Base-by-base conservation (phyloP, 1,140 invertebrate genomes). In the Plutomurus gul region DNA sequence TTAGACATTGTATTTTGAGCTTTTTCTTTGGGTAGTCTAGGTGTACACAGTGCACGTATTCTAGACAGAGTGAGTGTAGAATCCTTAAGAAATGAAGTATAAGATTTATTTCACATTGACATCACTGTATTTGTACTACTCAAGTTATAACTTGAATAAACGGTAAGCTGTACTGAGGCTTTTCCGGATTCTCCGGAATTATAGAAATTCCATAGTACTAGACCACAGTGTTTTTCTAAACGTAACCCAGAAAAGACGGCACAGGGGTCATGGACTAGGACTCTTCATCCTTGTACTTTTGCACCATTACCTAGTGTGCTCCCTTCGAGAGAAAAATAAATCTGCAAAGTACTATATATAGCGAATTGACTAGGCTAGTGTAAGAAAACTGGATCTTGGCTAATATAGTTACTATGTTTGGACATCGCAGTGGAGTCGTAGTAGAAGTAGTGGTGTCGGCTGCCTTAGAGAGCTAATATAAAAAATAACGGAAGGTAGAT, bases 241-340 rank as follows among this genome's bases (percentile, higher is more conserved):
- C 13, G 25, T 65, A 65, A 65, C 56, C 30, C 56, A 65, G 25
- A 30, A 36, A 65, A 36, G 56, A 65, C 56, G 13, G 36, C 27
- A 65, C 56, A 65, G 56, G 30, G 56, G 56, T 65, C 56, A 65
- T 65, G 56, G 56, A 65, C 56, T 65, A 65, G 25, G 36, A 65
- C 27, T n/a, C 56, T 65, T 16, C 4, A 49, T 49, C 13, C 25
- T 5, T 56, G 10, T 3, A 65, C n/a, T n/a, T n/a, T n/a, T n/a
- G n/a, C n/a, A n/a, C n/a, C n/a, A n/a, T n/a, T n/a, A n/a, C n/a
- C n/a, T n/a, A n/a, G n/a, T n/a, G n/a, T n/a, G n/a, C n/a, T n/a
- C n/a, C n/a, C n/a, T n/a, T n/a, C n/a, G n/a, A n/a, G n/a, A n/a
- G n/a, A n/a, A n/a, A n/a, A n/a, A n/a, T n/a, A n/a, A n/a, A n/a